Evolutionary conservation across 2,888 invertebrate species (phyloP), one percentile per base, ranked within the genome.

Genomic region (Mongoloraphidia duomilia): DNA sequence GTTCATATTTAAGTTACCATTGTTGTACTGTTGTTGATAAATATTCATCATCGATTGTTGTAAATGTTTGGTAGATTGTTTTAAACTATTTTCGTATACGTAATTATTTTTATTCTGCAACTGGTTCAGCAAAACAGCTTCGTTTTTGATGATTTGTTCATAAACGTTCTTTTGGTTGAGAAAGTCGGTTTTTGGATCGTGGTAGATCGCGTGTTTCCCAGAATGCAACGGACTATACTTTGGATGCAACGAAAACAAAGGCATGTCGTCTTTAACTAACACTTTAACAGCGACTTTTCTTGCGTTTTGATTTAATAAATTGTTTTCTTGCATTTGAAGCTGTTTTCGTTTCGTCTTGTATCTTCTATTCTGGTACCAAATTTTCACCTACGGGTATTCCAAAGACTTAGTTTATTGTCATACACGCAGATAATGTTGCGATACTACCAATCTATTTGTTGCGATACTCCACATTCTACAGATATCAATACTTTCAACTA

Each of bases 271-370:
- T 54, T 88, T 80, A 1, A 94, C 91, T 47, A 94, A 67, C 0
- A 94, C 90, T 67, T 93, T 91, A 0, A 94, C 92, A 0, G 93
- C 92, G 0, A 93, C 93, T 64, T 90, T 82, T 56, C 90, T 79
- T 0, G 85, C 86, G 55, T 79, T 82, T 52, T 77, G 74, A 34
- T 75, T 78, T 11, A 82, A 65, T 67, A 82, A 70, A 0, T 76
- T 78, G 47, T 77, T 76, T 57, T 86, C 80, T 59, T 85, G 84
- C 70, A 88, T 83, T 61, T 93, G 91, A 46, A 92, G 75, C 61
- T 92, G 91, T 67, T 93, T 90, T 62, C 94, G 74, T 65, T 94
- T 95, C 10, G 94, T 94, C 67, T 95, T 95, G 70, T 94, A 94
- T 43, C 90, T 72, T 42, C 90, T 73, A 62, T 90, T 90, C 62